Evolutionary conservation across 2,888 invertebrate genomes (phyloP).

Genomic region (Brachyopa scutellaris): DNA sequence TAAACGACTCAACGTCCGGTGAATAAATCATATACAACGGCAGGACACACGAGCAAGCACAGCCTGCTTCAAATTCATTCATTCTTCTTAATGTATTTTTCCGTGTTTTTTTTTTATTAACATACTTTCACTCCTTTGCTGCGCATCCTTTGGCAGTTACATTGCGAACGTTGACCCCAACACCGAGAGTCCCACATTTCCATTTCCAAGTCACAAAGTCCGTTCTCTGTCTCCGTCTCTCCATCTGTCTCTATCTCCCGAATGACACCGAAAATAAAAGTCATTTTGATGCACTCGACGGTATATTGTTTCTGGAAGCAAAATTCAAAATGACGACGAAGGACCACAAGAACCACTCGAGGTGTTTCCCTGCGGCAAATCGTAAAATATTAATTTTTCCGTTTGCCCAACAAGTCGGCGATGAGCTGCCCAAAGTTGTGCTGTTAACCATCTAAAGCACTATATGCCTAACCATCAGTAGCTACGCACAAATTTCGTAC

Average conservation of each 20-base stretch:
- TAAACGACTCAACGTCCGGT: neutral
- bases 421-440: conserved; percentile 1
- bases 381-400: conserved; percentile 42
- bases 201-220: conserved; percentile 3
- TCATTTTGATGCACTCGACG: conserved; percentile 1
- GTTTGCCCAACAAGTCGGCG: conserved; percentile 16
- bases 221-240: too few species aligned
- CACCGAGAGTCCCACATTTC: conserved; percentile 4
- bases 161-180: conserved; percentile 30
- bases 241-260: neutral
- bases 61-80: conserved; percentile 7
- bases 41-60: conserved; percentile 19
- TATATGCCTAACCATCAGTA: conserved; percentile 49
- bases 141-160: too few species aligned
- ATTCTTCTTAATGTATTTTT: conserved; percentile 27
- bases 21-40: conserved; percentile 48
- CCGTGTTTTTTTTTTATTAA: conserved; percentile 31
- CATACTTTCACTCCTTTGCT: conserved; percentile 9
- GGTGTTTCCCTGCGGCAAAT: conserved; percentile 32
- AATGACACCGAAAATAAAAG: neutral
- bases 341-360: conserved; percentile 30
- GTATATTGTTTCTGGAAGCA: conserved; percentile 8
- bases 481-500: conserved; percentile 40
- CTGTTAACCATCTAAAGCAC: conserved; percentile 21
- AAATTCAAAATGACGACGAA: neutral